Evolutionary conservation across 2,797 vertebrate genomes (phyloP), one percentile per base, ranked within the genome.

Genomic region (Streptopelia turtur): DNA sequence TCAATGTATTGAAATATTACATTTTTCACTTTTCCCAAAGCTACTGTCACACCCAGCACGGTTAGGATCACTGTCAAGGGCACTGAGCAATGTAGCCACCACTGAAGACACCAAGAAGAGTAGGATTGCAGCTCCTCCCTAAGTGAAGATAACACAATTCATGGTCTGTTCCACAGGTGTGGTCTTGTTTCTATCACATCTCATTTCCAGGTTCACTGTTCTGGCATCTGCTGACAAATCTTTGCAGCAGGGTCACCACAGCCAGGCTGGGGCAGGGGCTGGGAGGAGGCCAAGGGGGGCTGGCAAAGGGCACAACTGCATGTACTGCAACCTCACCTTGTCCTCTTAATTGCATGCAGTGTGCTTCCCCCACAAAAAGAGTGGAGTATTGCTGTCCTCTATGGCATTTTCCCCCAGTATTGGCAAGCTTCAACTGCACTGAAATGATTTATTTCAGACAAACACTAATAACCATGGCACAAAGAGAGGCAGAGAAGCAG

Each of bases 361-460:
- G 15, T 16, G 10, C 52, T 68, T 68, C 17, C 14, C 16, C n/a
- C n/a, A 39, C 7, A 71, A 45, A 65, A 25, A 9, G 3, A 13
- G 24, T 11, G 25, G 18, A 84, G 33, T 17, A 23, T 10, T 23
- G 7, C 16, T 12, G 6, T n/a, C n/a, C n/a, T 21, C 20, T 12
- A 2, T 2, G 14, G 61, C 13, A 37, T 68, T n/a, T 59, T 2
- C 3, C 24, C 8, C 17, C 59, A 16, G 1, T 24, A 25, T 4
- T 56, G 24, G 17, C 33, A 85, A 60, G 41, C 7, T 72, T 68
- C 49, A 35, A 7, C 3, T n/a, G 20, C 33, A 72, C 11, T 47
- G 55, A 45, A 88, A 50, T 16, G 30, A 56, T 5, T 65, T 4
- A 49, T 71, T 87, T 57, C 52, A 35, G 16, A 50, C 17, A 30